phyloP scores from a whole-genome alignment of 2,888 invertebrate genomes.

The Diarsia dahlii region DNA sequence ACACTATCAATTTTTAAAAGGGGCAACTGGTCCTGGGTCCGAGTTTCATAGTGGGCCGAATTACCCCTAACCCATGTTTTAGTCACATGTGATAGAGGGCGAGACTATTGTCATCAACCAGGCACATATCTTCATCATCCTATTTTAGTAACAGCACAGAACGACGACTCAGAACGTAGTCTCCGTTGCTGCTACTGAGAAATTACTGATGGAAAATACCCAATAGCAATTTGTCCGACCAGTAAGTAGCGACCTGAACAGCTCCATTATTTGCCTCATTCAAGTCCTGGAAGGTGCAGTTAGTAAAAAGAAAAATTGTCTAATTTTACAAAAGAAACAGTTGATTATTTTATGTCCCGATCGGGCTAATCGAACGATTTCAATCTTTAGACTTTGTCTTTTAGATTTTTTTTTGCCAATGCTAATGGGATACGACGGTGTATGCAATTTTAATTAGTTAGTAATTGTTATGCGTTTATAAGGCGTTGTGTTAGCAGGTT shows the following conservation, averaged over 20 bases:
- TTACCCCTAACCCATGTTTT: too few species aligned
- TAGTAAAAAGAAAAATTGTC: neutral
- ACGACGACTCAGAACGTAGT: too few species aligned
- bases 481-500: neutral
- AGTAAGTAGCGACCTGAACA: neutral
- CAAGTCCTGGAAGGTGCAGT: neutral
- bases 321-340: neutral
- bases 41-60: too few species aligned
- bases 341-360: neutral
- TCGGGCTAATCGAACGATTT: neutral
- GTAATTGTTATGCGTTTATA: neutral
- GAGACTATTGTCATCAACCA: too few species aligned
- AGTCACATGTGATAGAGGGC: too few species aligned
- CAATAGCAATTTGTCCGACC: neutral
- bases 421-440: conserved; percentile 21
- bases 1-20: too few species aligned
- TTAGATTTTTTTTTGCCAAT: conserved; percentile 20
- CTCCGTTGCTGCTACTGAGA: too few species aligned
- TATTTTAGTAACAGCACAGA: too few species aligned
- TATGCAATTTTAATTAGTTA: conserved; percentile 11
- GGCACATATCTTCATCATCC: too few species aligned
- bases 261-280: neutral
- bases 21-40: too few species aligned
- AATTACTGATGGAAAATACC: too few species aligned
- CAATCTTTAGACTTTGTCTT: neutral